Evolutionary conservation across 1,140 invertebrate species (phyloP), one percentile per base, ranked within the genome.

Genomic region (Anagrus nilaparvatae): DNA sequence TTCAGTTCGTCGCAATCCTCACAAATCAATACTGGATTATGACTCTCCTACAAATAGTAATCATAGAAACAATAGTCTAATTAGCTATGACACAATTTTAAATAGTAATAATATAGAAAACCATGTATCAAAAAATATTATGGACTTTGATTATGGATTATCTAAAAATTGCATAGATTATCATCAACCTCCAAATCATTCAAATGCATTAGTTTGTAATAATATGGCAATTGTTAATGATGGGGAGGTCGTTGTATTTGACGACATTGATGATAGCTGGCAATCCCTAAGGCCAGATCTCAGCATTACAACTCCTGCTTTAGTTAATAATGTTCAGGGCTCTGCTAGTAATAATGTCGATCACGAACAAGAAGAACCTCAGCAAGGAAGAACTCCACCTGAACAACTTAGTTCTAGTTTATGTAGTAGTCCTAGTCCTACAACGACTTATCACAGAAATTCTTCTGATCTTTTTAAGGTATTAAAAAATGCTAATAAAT

Each of bases 251-350:
- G 79, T 86, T 28, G 82, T 87, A 17, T 87, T 87, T 61, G 84
- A 87, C 57, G 84, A 87, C 54, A 86, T 86, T 46, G 84, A 79
- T 45, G 83, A 87, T 47, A 74, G 74, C 49, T 80, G 78, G 78
- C 75, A 76, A 62, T 74, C 72, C 58, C 38, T 68, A 14, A 49
- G 65, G 34, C 43, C 66, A 9, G 65, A 69, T 45, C 48, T 68
- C 19, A 54, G 53, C 25, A 49, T 55, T 9, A 51, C 56, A 0
- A 19, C 23, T 0, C 27, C 20, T 13, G 16, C 13, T 1, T 6
- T 20, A 5, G 4, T 21, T 0, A 64, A 61, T 19, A 46, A 52
- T 2, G 44, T 44, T 30, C 59, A 60, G 37, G 31, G 54, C 18
- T 50, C 51, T 19, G 46, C 49, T 8, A 18, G 29, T 12, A 46